Percentiles rank a stretch among this genome's conserved stretches.
These are phyloP conservation scores for Peromyscus californicus DNA, from an alignment of 2,113 vertebrate species.

Conservation along the genomic window DNA sequence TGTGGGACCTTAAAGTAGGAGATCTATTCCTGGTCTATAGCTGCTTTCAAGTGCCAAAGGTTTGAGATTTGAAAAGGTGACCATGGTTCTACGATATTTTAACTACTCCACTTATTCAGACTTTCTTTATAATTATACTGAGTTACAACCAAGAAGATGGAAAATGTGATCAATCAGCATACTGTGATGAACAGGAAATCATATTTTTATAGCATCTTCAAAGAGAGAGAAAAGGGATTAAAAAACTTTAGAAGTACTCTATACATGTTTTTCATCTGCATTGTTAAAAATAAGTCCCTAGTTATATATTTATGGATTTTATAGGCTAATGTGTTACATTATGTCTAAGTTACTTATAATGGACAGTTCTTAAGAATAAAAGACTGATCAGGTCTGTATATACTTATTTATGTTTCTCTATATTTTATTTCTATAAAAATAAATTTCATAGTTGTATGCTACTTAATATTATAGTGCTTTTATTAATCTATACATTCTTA, in stretches of 20 bases:
- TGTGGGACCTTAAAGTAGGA: background rate
- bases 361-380: background rate
- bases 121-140: background rate
- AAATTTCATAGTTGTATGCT: background rate
- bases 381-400: background rate
- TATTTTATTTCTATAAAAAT: background rate
- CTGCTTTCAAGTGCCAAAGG: background rate
- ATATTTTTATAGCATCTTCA: background rate
- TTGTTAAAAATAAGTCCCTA: background rate
- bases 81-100: background rate
- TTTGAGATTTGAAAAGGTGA: background rate
- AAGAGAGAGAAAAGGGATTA: background rate
- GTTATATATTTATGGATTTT: background rate
- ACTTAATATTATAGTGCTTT: constrained; percentile 14
- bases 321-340: background rate
- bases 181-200: background rate
- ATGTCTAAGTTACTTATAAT: constrained; percentile 18
- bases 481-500: background rate
- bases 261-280: background rate
- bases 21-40: background rate
- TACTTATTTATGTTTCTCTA: background rate
- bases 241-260: background rate
- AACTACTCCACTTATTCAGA: background rate
- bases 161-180: background rate
- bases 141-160: background rate